phyloP scores from a whole-genome alignment of 2,797 vertebrate species.

The Pseudopleuronectes americanus region DNA sequence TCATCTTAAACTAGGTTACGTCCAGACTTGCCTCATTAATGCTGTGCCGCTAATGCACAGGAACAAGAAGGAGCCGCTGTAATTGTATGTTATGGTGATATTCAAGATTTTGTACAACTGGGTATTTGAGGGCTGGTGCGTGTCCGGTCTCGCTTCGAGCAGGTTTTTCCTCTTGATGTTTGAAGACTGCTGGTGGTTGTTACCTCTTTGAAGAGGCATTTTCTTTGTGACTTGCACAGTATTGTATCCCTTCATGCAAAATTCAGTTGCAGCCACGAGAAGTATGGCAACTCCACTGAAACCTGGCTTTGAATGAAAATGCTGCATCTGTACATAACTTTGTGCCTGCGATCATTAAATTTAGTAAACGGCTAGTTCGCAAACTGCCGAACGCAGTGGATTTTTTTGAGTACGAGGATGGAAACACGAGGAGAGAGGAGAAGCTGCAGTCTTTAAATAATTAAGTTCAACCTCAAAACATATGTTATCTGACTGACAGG shows the following conservation, averaged over 20 bases:
- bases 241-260: constrained; percentile 68
- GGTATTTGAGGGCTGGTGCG: constrained; percentile 47
- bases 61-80: constrained; percentile 28
- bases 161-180: constrained; percentile 36
- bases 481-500: constrained; percentile 15
- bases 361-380: background rate
- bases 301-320: constrained; percentile 60
- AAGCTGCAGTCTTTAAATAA: constrained; percentile 18
- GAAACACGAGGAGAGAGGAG: background rate
- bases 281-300: constrained; percentile 55
- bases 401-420: constrained; percentile 10
- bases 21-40: constrained; percentile 45
- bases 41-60: constrained; percentile 31
- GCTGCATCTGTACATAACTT: constrained; percentile 34
- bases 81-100: constrained; percentile 57
- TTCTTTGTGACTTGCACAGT: constrained; percentile 65
- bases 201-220: constrained; percentile 52
- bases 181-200: constrained; percentile 51
- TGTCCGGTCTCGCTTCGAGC: constrained; percentile 52
- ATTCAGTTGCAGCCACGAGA: constrained; percentile 65
- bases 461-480: constrained; percentile 13
- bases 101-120: constrained; percentile 31
- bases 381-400: background rate
- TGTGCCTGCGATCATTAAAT: constrained; percentile 11
- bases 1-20: constrained; percentile 67